Conservation (phyloP, 2,113 vertebrate species). For the Murina feae region DNA sequence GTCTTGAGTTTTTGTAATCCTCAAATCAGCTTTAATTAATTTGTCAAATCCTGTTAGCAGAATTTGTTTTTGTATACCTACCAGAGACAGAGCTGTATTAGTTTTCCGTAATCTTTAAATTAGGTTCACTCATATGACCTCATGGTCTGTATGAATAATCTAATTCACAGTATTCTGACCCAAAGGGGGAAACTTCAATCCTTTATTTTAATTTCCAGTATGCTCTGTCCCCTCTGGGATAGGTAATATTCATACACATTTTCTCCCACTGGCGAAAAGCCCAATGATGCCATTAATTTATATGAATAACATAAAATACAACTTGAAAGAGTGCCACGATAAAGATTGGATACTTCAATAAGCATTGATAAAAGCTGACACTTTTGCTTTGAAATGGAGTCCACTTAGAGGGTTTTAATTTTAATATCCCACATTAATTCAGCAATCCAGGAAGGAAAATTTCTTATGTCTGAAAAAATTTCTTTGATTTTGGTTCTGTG, state of each 20-base stretch:
- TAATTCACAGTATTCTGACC: background rate
- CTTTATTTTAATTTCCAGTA: slow-evolving; percentile 24
- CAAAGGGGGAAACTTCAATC: background rate
- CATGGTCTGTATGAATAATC: background rate
- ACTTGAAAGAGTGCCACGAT: background rate
- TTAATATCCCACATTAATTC: background rate
- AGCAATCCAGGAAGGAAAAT: background rate
- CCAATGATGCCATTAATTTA: background rate
- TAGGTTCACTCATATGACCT: slow-evolving; percentile 1
- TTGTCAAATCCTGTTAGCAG: slow-evolving; percentile 55
- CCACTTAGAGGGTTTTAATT: background rate
- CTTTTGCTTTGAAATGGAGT: background rate
- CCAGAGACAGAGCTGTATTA: slow-evolving; percentile 28
- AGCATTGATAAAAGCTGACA: background rate
- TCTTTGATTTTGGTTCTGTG: background rate
- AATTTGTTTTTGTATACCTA: slow-evolving; percentile 18
- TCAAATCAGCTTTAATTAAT: slow-evolving; percentile 47
- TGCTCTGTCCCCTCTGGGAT: background rate
- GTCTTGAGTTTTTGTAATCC: slow-evolving; percentile 49
- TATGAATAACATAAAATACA: background rate
- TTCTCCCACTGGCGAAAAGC: background rate
- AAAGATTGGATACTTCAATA: background rate
- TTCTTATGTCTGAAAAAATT: background rate
- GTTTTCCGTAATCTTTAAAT: slow-evolving; percentile 60
- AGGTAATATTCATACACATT: background rate